A percentile compares a stretch with the other conserved stretches of the same genome.
phyloP scores from a whole-genome alignment of 2,888 invertebrate genomes.

The Leptothorax acervorum region DNA sequence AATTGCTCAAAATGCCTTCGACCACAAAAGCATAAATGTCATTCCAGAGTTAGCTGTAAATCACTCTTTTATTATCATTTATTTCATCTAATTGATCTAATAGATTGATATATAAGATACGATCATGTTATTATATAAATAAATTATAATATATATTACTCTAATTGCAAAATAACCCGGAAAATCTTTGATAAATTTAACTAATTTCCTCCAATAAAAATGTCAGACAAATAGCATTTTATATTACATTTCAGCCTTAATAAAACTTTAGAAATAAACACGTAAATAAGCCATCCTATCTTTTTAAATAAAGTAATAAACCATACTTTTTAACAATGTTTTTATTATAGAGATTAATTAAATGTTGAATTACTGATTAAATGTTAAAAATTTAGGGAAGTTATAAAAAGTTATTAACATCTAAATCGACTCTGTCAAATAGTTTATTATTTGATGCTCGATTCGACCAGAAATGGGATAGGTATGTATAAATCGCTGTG shows the following conservation, averaged over 20 bases:
- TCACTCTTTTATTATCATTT: background rate
- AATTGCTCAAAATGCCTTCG: background rate
- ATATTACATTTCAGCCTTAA: background rate
- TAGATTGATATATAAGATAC: background rate
- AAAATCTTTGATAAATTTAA: background rate
- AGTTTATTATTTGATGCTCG: background rate
- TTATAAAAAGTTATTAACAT: background rate
- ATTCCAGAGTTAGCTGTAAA: background rate
- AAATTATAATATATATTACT: background rate
- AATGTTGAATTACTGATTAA: background rate
- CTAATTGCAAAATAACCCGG: background rate
- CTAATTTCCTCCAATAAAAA: background rate
- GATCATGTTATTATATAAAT: background rate
- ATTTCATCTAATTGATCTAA: background rate
- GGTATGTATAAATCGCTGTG: background rate
- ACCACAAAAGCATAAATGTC: background rate
- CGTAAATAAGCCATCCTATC: background rate
- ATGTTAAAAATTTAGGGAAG: background rate
- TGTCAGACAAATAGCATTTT: background rate
- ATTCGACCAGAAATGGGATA: background rate
- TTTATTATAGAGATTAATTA: background rate
- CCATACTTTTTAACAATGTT: background rate
- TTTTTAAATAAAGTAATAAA: background rate
- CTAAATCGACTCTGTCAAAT: background rate
- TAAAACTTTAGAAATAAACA: background rate